Percentiles rank a stretch among this genome's conserved stretches.
Conservation (phyloP, 2,888 invertebrate genomes). For the Entomobrya proxima region DNA sequence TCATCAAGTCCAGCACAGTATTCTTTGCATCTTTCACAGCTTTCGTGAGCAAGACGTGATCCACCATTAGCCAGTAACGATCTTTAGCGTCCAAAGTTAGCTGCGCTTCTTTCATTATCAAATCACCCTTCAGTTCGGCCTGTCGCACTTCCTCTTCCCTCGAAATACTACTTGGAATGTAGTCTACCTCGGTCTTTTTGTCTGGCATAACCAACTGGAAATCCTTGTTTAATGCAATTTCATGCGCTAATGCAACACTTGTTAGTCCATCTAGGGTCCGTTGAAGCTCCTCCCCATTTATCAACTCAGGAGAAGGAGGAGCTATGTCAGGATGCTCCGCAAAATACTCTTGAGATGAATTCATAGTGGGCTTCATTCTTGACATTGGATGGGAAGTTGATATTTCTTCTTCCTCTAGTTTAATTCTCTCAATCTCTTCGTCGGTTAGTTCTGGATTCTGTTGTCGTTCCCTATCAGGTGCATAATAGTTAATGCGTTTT, state of each 20-base stretch:
- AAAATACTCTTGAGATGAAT: no score
- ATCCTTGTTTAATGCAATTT: slow-evolving; percentile 95
- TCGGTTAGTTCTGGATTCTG: background rate
- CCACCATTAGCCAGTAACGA: slow-evolving; percentile 87
- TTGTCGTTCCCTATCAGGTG: background rate
- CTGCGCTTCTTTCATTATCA: slow-evolving; percentile 83
- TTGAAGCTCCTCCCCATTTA: slow-evolving; percentile 88
- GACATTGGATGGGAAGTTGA: no score
- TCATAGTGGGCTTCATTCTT: no score
- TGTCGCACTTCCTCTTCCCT: no score
- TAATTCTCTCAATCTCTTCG: background rate
- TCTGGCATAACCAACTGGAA: slow-evolving; percentile 90
- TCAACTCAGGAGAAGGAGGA: slow-evolving; percentile 51
- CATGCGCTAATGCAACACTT: slow-evolving; percentile 97
- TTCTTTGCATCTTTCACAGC: background rate
- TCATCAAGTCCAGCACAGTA: background rate
- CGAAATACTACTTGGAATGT: background rate
- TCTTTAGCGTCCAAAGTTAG: slow-evolving; percentile 93
- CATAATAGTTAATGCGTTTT: no score
- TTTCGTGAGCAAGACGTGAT: background rate
- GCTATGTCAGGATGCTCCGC: no score
- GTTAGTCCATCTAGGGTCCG: slow-evolving; percentile 90
- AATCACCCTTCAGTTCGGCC: no score
- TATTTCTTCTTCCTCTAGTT: background rate
- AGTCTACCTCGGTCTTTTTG: slow-evolving; percentile 79